A percentile compares a stretch with the other conserved stretches of the same genome.
Conservation (phyloP, 1,140 invertebrate species). For the Platorchestia sp. region DNA sequence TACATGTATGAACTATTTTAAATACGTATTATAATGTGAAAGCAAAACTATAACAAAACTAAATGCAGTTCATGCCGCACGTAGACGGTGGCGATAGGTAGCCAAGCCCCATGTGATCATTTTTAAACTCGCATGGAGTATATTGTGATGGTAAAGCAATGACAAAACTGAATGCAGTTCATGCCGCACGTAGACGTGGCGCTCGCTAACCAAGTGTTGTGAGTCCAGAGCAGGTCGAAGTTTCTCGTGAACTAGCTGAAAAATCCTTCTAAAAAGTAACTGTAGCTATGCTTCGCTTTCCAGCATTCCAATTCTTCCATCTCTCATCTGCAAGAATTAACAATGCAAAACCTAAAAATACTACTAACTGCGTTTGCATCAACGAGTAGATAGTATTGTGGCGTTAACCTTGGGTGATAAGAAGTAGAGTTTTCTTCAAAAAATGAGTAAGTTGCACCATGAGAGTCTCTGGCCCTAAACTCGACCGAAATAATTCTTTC, state of each 20-base stretch:
- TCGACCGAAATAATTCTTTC: no score
- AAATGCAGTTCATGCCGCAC: not conserved
- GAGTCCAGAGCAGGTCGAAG: no score
- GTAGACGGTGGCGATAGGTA: not conserved
- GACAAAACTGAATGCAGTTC: not conserved
- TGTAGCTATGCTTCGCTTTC: not conserved
- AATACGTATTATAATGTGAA: no score
- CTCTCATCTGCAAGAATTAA: not conserved
- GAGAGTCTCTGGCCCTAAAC: no score
- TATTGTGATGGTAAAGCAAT: not conserved
- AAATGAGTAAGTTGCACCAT: no score
- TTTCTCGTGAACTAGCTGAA: not conserved
- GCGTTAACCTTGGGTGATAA: no score
- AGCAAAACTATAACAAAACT: not conserved
- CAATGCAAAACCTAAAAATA: not conserved
- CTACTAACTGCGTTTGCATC: not conserved
- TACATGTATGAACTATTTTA: no score
- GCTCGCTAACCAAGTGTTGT: no score
- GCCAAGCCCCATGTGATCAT: not conserved
- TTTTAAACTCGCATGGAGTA: no score
- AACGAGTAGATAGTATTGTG: not conserved
- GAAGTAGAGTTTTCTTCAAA: no score
- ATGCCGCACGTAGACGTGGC: no score
- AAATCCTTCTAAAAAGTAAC: not conserved
- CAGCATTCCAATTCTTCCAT: not conserved